Percentiles rank a stretch among this genome's conserved stretches.
phyloP scores from a whole-genome alignment of 2,888 invertebrate genomes.

The Callyntrura sp. region DNA sequence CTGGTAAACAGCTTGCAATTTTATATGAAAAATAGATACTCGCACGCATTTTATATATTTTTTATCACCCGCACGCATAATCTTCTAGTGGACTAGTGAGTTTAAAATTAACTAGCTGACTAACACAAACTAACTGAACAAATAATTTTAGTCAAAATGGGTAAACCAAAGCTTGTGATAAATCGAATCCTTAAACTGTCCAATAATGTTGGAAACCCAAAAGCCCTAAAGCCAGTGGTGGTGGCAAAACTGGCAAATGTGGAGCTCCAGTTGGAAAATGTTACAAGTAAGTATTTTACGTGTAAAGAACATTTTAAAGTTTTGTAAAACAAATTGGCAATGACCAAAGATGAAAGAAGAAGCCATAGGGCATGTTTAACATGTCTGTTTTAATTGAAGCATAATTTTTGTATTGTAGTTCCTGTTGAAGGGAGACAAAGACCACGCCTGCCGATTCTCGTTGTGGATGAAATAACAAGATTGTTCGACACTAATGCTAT shows the following conservation, averaged over 20 bases:
- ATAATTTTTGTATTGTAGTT: constrained; percentile 51
- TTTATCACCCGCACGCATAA: constrained; percentile 7
- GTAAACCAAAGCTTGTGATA: constrained; percentile 63
- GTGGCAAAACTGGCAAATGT: constrained; percentile 89
- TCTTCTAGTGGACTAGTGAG: too few relatives aligned
- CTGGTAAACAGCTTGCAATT: too few relatives aligned
- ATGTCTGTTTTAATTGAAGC: too few relatives aligned
- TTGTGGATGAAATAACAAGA: constrained; percentile 88
- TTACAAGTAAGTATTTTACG: constrained; percentile 89
- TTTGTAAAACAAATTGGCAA: too few relatives aligned
- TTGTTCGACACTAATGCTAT: constrained; percentile 92
- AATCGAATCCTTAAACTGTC: constrained; percentile 61
- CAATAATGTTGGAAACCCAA: constrained; percentile 92
- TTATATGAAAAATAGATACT: too few relatives aligned
- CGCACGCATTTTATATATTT: not conserved
- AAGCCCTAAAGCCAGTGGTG: constrained; percentile 90
- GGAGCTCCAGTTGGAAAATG: constrained; percentile 87
- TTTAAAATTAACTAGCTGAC: too few relatives aligned
- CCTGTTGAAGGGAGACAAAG: constrained; percentile 74
- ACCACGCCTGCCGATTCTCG: constrained; percentile 88
- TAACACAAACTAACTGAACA: too few relatives aligned
- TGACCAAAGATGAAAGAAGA: too few relatives aligned
- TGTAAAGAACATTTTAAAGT: too few relatives aligned
- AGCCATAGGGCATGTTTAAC: too few relatives aligned
- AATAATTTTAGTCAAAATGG: constrained; percentile 31